A percentile compares a stretch with the other conserved stretches of the same genome.
Evolutionary conservation across 2,113 vertebrate genomes (phyloP).

Genomic region (Sturnus vulgaris): DNA sequence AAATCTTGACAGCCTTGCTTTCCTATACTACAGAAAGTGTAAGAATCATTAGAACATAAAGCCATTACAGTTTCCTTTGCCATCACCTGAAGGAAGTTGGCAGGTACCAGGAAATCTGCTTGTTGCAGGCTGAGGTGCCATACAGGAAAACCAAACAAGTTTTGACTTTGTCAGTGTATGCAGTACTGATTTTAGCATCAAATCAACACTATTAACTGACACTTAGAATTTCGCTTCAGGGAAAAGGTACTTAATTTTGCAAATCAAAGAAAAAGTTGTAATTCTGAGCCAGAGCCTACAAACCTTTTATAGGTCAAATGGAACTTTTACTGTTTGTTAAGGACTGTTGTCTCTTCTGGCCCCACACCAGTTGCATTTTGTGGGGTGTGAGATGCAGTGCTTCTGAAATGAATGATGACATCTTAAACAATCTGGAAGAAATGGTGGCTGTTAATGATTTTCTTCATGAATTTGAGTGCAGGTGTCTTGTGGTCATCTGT

Average conservation of each 20-base stretch:
- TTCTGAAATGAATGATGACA: neutral
- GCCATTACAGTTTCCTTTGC: neutral
- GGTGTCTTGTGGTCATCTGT: neutral
- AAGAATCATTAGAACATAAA: neutral
- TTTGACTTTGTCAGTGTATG: neutral
- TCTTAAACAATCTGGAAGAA: neutral
- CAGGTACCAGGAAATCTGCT: neutral
- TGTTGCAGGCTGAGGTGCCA: neutral
- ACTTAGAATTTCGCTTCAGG: neutral
- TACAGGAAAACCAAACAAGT: neutral
- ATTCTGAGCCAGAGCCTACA: neutral
- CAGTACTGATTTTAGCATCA: neutral
- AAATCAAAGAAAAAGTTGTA: neutral
- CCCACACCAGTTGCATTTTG: neutral
- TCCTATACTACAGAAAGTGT: neutral
- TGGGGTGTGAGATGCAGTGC: neutral
- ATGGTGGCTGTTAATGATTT: neutral
- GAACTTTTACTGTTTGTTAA: neutral
- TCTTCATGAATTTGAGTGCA: neutral
- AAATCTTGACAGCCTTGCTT: neutral
- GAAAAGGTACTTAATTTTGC: neutral
- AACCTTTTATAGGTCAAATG: neutral
- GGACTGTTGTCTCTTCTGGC: neutral
- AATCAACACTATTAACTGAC: neutral
- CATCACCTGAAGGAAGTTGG: neutral